Conservation (phyloP, 2,113 vertebrate species). For the Corapipo altera region DNA sequence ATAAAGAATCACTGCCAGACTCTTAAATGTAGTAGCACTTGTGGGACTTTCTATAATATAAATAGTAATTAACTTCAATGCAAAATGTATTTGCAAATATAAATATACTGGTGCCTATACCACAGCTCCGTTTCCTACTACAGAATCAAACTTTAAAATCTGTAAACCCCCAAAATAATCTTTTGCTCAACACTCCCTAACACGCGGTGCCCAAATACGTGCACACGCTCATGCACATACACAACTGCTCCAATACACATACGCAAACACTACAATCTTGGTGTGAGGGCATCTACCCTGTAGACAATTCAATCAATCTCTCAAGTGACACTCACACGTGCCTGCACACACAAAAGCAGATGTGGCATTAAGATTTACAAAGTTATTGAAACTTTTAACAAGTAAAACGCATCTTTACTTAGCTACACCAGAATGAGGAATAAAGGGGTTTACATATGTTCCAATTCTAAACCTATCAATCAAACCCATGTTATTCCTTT, state of each 20-base stretch:
- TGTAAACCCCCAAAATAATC: background rate
- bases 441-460: constrained; percentile 99
- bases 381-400: constrained; percentile 99
- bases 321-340: constrained; percentile 87
- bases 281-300: constrained; percentile 65
- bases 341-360: constrained; percentile 89
- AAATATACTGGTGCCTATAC: background rate
- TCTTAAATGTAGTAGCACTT: constrained; percentile 46
- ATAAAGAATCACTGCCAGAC: constrained; percentile 58
- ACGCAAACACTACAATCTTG: background rate
- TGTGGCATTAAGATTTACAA: constrained; percentile 99
- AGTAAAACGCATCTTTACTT: constrained; percentile 92
- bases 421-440: constrained; percentile 93
- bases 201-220: background rate
- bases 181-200: background rate
- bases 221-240: background rate
- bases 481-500: constrained; percentile 98
- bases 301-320: constrained; percentile 83
- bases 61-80: constrained; percentile 47
- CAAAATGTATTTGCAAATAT: constrained; percentile 18
- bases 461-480: constrained; percentile 99
- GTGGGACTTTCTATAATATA: constrained; percentile 34
- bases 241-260: background rate
- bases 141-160: background rate
- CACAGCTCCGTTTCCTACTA: background rate